A percentile compares a stretch with the other conserved stretches of the same genome.
Conservation (phyloP, 2,113 vertebrate species). For the Oreochromis tanganicae region DNA sequence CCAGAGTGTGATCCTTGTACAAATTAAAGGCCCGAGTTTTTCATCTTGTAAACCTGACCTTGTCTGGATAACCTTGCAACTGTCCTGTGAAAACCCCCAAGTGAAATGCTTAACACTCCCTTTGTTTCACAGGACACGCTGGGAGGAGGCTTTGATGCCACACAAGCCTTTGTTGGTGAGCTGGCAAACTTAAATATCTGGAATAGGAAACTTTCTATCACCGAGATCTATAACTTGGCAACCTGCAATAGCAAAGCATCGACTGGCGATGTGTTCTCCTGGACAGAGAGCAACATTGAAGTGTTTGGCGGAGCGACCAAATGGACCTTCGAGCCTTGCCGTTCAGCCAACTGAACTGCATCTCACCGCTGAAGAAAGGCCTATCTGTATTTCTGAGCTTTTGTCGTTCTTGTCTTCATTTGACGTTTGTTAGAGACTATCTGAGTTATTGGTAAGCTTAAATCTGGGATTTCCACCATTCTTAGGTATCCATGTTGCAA, state of each 20-base stretch:
- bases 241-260: slow-evolving; percentile 88
- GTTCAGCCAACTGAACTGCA: slow-evolving; percentile 85
- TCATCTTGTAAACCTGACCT: background rate
- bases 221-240: slow-evolving; percentile 90
- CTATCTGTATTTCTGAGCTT: slow-evolving; percentile 66
- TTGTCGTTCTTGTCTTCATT: slow-evolving; percentile 69
- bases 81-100: background rate
- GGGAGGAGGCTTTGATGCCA: slow-evolving; percentile 94
- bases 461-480: slow-evolving; percentile 72
- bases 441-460: slow-evolving; percentile 63
- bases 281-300: slow-evolving; percentile 89
- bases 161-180: slow-evolving; percentile 91
- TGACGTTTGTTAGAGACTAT: slow-evolving; percentile 61
- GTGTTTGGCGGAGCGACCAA: slow-evolving; percentile 92
- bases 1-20: background rate
- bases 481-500: slow-evolving; percentile 70
- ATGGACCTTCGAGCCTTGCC: slow-evolving; percentile 95
- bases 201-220: slow-evolving; percentile 86
- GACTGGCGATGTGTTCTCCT: slow-evolving; percentile 88
- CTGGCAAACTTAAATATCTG: slow-evolving; percentile 93
- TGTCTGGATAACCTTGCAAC: background rate
- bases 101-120: background rate
- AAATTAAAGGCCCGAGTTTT: background rate
- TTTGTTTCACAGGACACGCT: slow-evolving; percentile 80
- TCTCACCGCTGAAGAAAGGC: slow-evolving; percentile 1